Conservation (phyloP, 2,797 vertebrate species). For the Pachyuromys duprasi region DNA sequence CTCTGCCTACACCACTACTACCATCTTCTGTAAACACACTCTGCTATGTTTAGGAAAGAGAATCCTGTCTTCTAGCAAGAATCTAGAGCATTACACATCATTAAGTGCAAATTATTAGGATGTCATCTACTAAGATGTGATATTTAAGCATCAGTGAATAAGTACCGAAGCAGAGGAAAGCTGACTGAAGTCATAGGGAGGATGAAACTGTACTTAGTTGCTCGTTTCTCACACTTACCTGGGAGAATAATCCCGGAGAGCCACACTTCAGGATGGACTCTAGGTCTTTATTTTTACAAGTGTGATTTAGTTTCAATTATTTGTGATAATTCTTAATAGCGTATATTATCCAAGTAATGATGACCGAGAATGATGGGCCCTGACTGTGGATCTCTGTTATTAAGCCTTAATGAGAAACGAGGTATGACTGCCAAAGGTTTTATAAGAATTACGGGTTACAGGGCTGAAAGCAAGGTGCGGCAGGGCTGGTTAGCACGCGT, state of each 20-base stretch:
- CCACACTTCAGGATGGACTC: background rate
- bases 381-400: constrained; percentile 65
- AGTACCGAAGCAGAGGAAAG: constrained; percentile 37
- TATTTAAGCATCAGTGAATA: constrained; percentile 11
- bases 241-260: background rate
- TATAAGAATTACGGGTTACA: constrained; percentile 46
- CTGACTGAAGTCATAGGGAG: background rate
- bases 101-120: background rate
- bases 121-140: background rate
- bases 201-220: background rate
- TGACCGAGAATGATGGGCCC: constrained; percentile 59
- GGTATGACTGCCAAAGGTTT: constrained; percentile 56
- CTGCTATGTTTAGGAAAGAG: background rate
- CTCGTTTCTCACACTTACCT: background rate
- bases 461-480: background rate
- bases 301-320: constrained; percentile 76
- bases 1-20: background rate
- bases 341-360: constrained; percentile 73
- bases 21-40: background rate
- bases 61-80: background rate
- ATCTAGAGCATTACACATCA: background rate
- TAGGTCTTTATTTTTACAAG: constrained; percentile 67
- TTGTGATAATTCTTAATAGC: constrained; percentile 74
- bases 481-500: background rate
- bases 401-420: constrained; percentile 72